Percentiles rank a stretch among this genome's conserved stretches.
Conservation (phyloP, 2,113 vertebrate species). For the Lophura nycthemera region DNA sequence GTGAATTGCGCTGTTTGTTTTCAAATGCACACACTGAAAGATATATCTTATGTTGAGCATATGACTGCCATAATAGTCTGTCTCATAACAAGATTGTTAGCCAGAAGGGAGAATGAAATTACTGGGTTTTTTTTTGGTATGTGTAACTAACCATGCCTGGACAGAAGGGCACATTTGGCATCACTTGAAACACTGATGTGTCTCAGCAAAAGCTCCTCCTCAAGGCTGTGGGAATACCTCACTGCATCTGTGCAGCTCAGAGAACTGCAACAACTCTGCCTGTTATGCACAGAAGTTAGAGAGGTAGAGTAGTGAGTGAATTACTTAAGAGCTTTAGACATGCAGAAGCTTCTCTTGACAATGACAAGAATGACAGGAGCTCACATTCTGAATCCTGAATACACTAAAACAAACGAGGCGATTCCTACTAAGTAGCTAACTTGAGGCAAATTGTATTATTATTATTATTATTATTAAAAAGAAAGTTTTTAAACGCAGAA, state of each 20-base stretch:
- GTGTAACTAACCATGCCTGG: conserved; percentile 45
- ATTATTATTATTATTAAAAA: conserved; percentile 27
- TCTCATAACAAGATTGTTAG: conserved; percentile 47
- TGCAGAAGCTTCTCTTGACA: neutral
- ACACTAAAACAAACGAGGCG: conserved; percentile 21
- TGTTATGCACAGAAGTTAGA: neutral
- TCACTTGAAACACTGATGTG: neutral
- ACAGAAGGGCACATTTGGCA: conserved; percentile 34
- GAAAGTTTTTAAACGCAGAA: conserved; percentile 4
- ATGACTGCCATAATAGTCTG: conserved; percentile 44
- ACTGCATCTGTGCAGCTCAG: neutral
- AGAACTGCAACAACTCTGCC: neutral
- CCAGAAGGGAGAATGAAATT: conserved; percentile 44
- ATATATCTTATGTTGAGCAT: conserved; percentile 21
- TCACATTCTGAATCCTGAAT: neutral
- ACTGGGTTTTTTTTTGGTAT: neutral
- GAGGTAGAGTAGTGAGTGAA: neutral
- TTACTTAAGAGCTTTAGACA: conserved; percentile 10
- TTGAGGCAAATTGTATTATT: conserved; percentile 2
- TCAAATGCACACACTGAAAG: neutral
- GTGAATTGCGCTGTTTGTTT: neutral
- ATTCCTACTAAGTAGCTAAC: conserved; percentile 23
- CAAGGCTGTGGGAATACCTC: neutral
- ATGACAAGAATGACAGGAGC: neutral
- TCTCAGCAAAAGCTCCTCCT: neutral